These are phyloP conservation scores for Harpegnathos saltator DNA, from an alignment of 1,140 invertebrate species.

Conservation along the genomic window DNA sequence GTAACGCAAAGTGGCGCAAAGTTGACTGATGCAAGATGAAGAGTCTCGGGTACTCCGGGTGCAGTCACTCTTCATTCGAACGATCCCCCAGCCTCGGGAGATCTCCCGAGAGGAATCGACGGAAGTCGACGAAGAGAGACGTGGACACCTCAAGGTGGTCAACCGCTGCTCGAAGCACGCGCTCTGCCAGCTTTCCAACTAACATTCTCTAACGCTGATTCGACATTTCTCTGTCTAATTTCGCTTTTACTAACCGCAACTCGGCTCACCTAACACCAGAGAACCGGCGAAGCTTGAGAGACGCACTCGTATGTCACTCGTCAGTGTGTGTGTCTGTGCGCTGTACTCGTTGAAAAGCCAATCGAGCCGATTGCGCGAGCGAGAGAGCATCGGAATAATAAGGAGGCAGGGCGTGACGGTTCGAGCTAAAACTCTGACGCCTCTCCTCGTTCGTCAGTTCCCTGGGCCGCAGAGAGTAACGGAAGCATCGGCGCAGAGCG, in stretches of 20 bases:
- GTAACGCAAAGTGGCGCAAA: not conserved
- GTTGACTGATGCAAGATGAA: slow-evolving; percentile 4
- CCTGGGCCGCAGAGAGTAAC: slow-evolving; percentile 88
- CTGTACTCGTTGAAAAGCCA: slow-evolving; percentile 48
- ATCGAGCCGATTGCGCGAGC: not conserved
- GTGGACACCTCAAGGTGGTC: slow-evolving; percentile 64
- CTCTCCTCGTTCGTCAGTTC: slow-evolving; percentile 76
- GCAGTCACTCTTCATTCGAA: slow-evolving; percentile 36
- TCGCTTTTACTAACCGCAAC: slow-evolving; percentile 37
- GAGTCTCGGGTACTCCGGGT: not conserved
- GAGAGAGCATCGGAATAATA: slow-evolving; percentile 49
- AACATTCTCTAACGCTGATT: slow-evolving; percentile 20
- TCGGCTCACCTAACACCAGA: slow-evolving; percentile 17
- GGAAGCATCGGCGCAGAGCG: slow-evolving; percentile 88
- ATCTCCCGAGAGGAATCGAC: not conserved
- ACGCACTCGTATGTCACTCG: slow-evolving; percentile 17
- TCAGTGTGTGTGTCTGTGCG: slow-evolving; percentile 33
- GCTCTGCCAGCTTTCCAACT: slow-evolving; percentile 61
- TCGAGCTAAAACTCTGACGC: slow-evolving; percentile 66
- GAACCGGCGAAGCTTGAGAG: slow-evolving; percentile 29
- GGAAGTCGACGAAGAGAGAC: slow-evolving; percentile 48
- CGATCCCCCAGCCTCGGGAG: slow-evolving; percentile 27
- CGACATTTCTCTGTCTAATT: not conserved
- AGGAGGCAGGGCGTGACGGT: slow-evolving; percentile 62
- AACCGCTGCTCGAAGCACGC: slow-evolving; percentile 79